phyloP scores from a whole-genome alignment of 2,888 invertebrate species.

The Bedellia somnulentella region DNA sequence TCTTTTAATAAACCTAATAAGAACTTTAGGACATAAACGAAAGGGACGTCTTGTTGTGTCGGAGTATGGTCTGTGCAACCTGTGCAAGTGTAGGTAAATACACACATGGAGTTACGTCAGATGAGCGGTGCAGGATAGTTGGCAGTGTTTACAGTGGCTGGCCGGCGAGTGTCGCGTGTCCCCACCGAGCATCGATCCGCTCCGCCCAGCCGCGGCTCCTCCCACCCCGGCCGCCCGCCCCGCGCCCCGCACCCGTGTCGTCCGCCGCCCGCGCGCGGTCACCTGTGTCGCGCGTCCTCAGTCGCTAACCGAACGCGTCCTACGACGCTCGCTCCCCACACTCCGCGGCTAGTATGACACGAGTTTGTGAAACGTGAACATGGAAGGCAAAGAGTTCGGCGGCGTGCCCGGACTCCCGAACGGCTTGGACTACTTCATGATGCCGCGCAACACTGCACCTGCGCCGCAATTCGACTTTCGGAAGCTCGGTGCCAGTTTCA shows the following conservation, averaged over 20 bases:
- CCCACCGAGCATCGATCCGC: conserved; percentile 58
- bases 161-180: conserved; percentile 44
- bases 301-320: conserved; percentile 62
- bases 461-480: conserved; percentile 89
- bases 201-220: conserved; percentile 55
- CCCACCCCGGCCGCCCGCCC: conserved; percentile 26
- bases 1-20: too few species aligned
- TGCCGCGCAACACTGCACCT: conserved; percentile 71
- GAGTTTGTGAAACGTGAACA: conserved; percentile 28
- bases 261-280: conserved; percentile 53
- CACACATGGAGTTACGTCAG: conserved; percentile 40
- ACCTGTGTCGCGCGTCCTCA: conserved; percentile 62
- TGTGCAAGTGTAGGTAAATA: conserved; percentile 6
- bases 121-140: conserved; percentile 26
- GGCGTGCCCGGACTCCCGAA: conserved; percentile 50
- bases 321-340: conserved; percentile 51
- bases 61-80: too few species aligned
- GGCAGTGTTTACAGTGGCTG: conserved; percentile 42
- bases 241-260: conserved; percentile 36
- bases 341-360: conserved; percentile 35
- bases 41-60: too few species aligned
- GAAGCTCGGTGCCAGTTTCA: conserved; percentile 69
- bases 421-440: conserved; percentile 55
- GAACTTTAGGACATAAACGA: too few species aligned
- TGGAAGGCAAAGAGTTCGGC: conserved; percentile 55